Base-by-base conservation (phyloP, 2,888 invertebrate genomes). In the Hirtodrosophila alboralis region DNA sequence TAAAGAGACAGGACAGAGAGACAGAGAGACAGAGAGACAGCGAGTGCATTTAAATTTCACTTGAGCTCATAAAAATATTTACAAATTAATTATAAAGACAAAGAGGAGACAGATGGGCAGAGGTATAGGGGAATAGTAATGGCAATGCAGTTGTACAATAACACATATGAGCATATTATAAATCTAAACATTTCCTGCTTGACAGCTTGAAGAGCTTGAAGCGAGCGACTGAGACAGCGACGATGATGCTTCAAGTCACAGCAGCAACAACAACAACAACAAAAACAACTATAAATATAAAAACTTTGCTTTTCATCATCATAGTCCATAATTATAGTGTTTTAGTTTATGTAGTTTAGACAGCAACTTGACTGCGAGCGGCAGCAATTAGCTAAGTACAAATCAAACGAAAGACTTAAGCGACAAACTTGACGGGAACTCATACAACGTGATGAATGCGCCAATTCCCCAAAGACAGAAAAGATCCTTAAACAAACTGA, bases 51-150 rank as follows among this genome's bases (percentile, higher is more conserved):
- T 78, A 79, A 79, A 79, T 86, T 79, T 84, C 78, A 68, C 84
- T 86, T 79, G 86, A 79, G 79, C 84, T 86, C 79, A 80, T 84
- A 80, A 84, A 80, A 86, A 86, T 81, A 84, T 83, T 81, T 84
- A 86, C 86, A 86, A 81, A 81, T 81, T 81, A 81, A 86, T 80
- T 80, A 80, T 80, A 86, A 86, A 86, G 80, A 74, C 79, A 79
- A 80, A 84, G 56, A 75, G n/a, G n/a, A n/a, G n/a, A n/a, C n/a
- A n/a, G 41, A 45, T 47, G 58, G 59, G 44, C 53, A 48, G 10
- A 16, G 12, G 16, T 10, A 9, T 9, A 16, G 12, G 18, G 13
- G 36, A 44, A 48, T 60, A 43, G 63, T n/a, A 37, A 37, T 21
- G 63, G 63, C 59, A 63, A 66, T 66, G 66, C 63, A 64, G 45